Evolutionary conservation across 2,888 invertebrate species (phyloP), one percentile per base, ranked within the genome.

Genomic region (Agriotes lineatus): DNA sequence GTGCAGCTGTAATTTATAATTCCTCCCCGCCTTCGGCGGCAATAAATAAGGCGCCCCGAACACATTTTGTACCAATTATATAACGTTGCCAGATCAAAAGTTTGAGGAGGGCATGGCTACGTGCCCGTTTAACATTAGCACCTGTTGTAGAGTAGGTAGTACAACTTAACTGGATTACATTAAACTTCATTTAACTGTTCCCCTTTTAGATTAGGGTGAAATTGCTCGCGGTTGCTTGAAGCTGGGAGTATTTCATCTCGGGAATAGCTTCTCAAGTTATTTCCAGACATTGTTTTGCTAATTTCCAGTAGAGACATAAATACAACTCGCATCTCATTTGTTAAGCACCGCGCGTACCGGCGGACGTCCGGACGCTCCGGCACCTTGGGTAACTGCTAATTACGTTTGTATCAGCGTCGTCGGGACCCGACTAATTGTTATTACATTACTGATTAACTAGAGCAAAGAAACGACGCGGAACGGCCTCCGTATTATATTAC

Each of bases 131-230:
- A 42, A 54, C 62, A 72, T 73, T 72, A 74, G 72, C 75, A 76
- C 76, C 76, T 76, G 76, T 76, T 76, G 75, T 74, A 69, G 61
- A 67, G 59, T 68, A 33, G 48, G 57, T 58, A 70, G 44, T 62
- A 44, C 58, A 76, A 72, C 72, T 74, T 75, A 76, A 73, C 74
- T 67, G 74, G 76, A 76, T 76, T 76, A 75, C 71, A 72, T 76
- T 76, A 73, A 76, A 76, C 73, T 76, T 74, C 74, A 72, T 76
- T 76, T 75, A 74, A 72, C 71, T 67, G 70, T 65, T 72, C 70
- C 71, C 71, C 67, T 72, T 71, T 61, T 61, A 69, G 69, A 74
- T 72, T 74, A 72, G 60, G 62, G 69, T 50, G 70, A 71, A 72
- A 70, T 67, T 70, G 69, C 67, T 67, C 69, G 70, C 62, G 71